Base-by-base conservation (phyloP, 2,113 vertebrate species). In the Gavialis gangeticus region DNA sequence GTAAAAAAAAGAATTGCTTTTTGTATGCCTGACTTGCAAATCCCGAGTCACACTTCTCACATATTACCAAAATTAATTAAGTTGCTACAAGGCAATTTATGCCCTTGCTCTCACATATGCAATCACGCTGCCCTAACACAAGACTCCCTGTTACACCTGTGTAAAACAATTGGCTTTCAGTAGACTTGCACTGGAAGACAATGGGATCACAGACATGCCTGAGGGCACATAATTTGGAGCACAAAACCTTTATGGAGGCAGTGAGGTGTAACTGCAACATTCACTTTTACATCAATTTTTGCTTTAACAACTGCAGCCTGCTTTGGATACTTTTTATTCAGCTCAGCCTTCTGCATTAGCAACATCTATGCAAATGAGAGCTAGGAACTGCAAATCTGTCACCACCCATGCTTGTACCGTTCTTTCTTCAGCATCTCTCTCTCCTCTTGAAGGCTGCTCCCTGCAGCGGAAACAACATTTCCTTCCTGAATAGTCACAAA, bases 371-470 rank as follows among this genome's bases (percentile, higher is more conserved):
- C 24, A 57, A 16, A 84, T 71, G 5, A 37, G 11, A 79, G 90
- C 59, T 60, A 79, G 37, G 28, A 78, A 80, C 3, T 4, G 63
- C 12, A 66, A 69, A 83, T 57, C 30, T 30, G 27, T 62, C 30
- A 79, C 5, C 27, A 89, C 34, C n/a, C 58, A 60, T 80, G 34
- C 55, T 90, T 60, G 75, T 98, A 99, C 99, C 99, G 98, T 97
- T 99, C 99, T 94, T 97, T 99, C 97, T 98, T 99, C 55, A 99
- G 98, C 94, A 99, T 98, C 95, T 99, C 99, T 88, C 99, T 98
- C 96, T 99, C 99, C 73, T 99, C 99, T 93, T 99, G 98, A 92
- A 99, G 98, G 96, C 98, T 98, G 92, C 85, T 96, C 63, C 93
- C 89, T 30, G 87, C 81, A 56, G 66, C 24, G 86, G 96, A 90